These are phyloP conservation scores for Blera fallax DNA, from an alignment of 2,888 invertebrate species.

Conservation along the genomic window DNA sequence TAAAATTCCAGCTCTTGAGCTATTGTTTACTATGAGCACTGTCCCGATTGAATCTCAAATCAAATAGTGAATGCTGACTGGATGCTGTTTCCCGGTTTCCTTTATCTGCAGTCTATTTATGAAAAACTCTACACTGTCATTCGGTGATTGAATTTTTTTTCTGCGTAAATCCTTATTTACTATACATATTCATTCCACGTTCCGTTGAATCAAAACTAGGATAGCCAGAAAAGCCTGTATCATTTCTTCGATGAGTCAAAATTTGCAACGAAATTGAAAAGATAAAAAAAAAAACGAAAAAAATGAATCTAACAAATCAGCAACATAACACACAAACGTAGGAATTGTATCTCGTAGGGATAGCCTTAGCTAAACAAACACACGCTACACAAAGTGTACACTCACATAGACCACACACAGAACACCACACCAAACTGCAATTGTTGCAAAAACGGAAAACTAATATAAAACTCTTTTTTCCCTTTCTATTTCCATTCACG, in stretches of 20 bases:
- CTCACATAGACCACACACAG: constrained; percentile 24
- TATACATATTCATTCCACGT: constrained; percentile 53
- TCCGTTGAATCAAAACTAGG: background rate
- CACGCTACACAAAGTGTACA: constrained; percentile 43
- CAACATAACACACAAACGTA: constrained; percentile 57
- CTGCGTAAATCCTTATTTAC: constrained; percentile 29
- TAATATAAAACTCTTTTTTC: constrained; percentile 66
- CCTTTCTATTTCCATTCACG: constrained; percentile 61
- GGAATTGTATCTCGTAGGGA: constrained; percentile 68
- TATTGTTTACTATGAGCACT: background rate
- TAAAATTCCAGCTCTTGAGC: too few species aligned
- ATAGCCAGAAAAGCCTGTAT: background rate
- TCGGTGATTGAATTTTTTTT: background rate
- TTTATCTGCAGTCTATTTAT: background rate
- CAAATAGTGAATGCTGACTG: constrained; percentile 4
- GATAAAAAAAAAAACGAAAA: constrained; percentile 25
- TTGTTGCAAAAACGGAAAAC: constrained; percentile 55
- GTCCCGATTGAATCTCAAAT: background rate
- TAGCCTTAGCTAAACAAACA: constrained; percentile 63
- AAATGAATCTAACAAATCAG: constrained; percentile 12
- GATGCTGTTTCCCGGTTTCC: background rate
- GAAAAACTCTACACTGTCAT: background rate
- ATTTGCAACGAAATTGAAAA: constrained; percentile 44
- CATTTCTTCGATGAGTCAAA: constrained; percentile 25
- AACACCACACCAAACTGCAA: constrained; percentile 57